A percentile compares a stretch with the other conserved stretches of the same genome.
phyloP scores from a whole-genome alignment of 1,140 invertebrate species.

The Euwallacea similis region DNA sequence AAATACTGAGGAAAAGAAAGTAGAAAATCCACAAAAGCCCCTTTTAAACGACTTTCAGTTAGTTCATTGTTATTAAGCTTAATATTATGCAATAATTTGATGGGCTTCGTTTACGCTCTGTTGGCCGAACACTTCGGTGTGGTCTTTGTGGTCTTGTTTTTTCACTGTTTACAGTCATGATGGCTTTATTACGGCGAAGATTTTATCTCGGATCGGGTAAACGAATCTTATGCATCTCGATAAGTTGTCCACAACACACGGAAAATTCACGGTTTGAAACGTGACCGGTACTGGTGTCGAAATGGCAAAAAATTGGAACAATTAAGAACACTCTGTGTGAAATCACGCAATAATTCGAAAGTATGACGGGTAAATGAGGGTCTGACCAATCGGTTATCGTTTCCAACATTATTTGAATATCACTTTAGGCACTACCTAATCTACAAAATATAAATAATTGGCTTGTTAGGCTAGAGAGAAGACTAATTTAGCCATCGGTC shows the following conservation, averaged over 20 bases:
- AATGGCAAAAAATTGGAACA: too few relatives aligned
- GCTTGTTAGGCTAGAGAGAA: background rate
- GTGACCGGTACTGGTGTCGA: too few relatives aligned
- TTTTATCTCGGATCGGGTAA: constrained; percentile 10
- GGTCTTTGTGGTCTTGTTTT: constrained; percentile 29
- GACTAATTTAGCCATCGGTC: too few relatives aligned
- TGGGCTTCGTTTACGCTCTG: constrained; percentile 19
- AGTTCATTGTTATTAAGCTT: background rate
- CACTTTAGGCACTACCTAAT: background rate
- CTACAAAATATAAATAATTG: constrained; percentile 3
- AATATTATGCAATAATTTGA: constrained; percentile 24
- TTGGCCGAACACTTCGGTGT: constrained; percentile 25
- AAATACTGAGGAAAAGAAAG: too few relatives aligned
- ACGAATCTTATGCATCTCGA: background rate
- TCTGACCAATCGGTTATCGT: background rate
- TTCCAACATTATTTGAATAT: constrained; percentile 2
- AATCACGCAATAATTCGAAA: background rate
- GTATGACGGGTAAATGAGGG: background rate
- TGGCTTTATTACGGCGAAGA: constrained; percentile 16
- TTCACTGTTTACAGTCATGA: constrained; percentile 17
- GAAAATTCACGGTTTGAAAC: background rate
- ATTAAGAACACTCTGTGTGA: too few relatives aligned
- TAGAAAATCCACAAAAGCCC: too few relatives aligned
- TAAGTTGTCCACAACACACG: background rate
- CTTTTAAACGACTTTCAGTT: too few relatives aligned